A percentile compares a stretch with the other conserved stretches of the same genome.
Evolutionary conservation across 2,797 vertebrate genomes (phyloP).

Genomic region (Artibeus jamaicensis): DNA sequence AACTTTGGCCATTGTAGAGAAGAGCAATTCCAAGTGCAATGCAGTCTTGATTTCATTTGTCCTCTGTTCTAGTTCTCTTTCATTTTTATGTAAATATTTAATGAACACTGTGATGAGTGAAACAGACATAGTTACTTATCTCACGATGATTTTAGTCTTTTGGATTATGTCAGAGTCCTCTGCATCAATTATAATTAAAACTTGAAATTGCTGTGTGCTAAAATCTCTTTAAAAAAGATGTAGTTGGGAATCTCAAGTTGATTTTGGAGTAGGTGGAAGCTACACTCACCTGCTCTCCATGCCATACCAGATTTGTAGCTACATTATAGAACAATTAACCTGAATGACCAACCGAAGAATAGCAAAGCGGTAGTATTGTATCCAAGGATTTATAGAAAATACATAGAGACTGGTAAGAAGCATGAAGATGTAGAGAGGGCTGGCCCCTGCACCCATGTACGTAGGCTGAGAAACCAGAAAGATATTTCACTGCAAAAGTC

Average conservation of each 20-base stretch:
- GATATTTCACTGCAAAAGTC: background rate
- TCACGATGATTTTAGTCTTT: background rate
- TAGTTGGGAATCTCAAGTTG: background rate
- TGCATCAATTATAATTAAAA: background rate
- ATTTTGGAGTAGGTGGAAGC: background rate
- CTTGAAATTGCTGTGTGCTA: background rate
- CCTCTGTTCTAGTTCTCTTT: background rate
- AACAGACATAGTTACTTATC: background rate
- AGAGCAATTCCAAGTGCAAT: background rate
- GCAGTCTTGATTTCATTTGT: background rate
- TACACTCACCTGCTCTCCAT: background rate
- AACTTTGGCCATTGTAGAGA: background rate
- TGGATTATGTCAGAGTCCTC: background rate
- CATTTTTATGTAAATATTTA: slow-evolving; percentile 2
- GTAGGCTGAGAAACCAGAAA: background rate
- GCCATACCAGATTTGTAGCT: background rate
- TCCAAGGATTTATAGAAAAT: background rate
- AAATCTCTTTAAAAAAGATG: background rate
- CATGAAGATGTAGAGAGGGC: too few relatives aligned
- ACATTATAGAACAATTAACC: background rate
- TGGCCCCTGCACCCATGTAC: background rate
- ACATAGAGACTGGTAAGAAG: background rate
- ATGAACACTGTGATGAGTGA: background rate
- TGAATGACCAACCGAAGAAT: background rate
- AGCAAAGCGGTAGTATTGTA: background rate